Conservation (phyloP, 2,113 vertebrate genomes). For the Peromyscus leucopus region DNA sequence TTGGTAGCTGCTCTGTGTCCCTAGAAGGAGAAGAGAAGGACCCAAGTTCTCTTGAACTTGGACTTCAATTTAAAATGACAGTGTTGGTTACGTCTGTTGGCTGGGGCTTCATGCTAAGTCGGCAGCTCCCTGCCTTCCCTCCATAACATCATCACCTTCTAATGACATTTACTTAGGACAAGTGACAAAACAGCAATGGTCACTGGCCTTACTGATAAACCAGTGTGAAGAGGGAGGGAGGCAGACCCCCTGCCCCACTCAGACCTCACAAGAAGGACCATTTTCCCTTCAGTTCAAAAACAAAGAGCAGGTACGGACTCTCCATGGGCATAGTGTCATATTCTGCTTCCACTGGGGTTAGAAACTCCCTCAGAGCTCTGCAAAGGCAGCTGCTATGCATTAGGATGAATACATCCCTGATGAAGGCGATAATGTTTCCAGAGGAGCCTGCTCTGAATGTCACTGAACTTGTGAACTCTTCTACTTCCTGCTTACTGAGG, state of each 20-base stretch:
- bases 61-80: conserved; percentile 45
- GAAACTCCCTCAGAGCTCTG: neutral
- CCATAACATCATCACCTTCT: neutral
- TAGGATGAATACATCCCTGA: neutral
- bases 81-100: conserved; percentile 24
- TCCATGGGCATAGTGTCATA: neutral
- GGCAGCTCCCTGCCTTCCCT: conserved; percentile 6
- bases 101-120: conserved; percentile 24
- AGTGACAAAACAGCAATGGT: conserved; percentile 30
- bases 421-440: conserved; percentile 45
- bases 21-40: neutral
- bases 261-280: neutral
- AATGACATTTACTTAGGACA: conserved; percentile 46
- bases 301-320: neutral
- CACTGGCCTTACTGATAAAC: neutral
- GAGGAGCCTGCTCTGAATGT: neutral
- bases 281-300: neutral
- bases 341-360: conserved; percentile 2
- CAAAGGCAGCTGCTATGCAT: conserved; percentile 44
- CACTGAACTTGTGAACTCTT: conserved; percentile 58
- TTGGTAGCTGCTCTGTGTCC: neutral
- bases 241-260: neutral
- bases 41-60: neutral
- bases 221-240: neutral
- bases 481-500: neutral